Base-by-base conservation (phyloP, 2,113 vertebrate genomes). In the Etia nguti region DNA sequence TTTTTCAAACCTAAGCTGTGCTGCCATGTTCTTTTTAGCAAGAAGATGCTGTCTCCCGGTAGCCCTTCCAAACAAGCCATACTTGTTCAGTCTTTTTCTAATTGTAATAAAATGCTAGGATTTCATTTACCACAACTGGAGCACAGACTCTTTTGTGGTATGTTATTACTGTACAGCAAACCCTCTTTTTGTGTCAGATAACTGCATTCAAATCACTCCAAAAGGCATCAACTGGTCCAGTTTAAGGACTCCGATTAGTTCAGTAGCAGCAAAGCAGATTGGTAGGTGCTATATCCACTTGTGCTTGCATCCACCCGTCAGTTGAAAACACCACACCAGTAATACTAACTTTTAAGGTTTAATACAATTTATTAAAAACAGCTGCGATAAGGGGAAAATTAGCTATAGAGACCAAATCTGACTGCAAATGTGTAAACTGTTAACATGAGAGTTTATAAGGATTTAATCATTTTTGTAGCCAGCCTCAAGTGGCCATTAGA, bases 381-480 rank as follows among this genome's bases (percentile, higher is more conserved):
- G 24, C 2, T 73, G 38, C 46, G 46, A 46, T 16, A 43, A 73
- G n/a, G 43, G 38, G 0, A 68, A 16, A 70, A 70, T 70, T 15
- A 50, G 48, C 22, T 70, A 43, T 70, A 43, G 38, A 6, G 41
- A 26, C 38, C n/a, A 70, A 70, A 70, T 24, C 38, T 43, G 13
- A 43, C 1, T 70, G n/a, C 22, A 46, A 70, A 43, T 0, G 0
- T 70, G 0, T 46, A 16, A 43, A 70, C 2, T 16, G 5, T 24
- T 46, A 70, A 43, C n/a, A 46, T 43, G 38, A 41, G 24, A 70
- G 38, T 43, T 41, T 43, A 43, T 70, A 24, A 24, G 38, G 65
- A 46, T 43, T 43, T 22, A 70, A 24, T 70, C 13, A 16, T 43
- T 70, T 70, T 70, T 70, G 5, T 24, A 68, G n/a, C 20, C n/a